Conservation (phyloP, 2,797 vertebrate genomes). For the Rallus crepitans region DNA sequence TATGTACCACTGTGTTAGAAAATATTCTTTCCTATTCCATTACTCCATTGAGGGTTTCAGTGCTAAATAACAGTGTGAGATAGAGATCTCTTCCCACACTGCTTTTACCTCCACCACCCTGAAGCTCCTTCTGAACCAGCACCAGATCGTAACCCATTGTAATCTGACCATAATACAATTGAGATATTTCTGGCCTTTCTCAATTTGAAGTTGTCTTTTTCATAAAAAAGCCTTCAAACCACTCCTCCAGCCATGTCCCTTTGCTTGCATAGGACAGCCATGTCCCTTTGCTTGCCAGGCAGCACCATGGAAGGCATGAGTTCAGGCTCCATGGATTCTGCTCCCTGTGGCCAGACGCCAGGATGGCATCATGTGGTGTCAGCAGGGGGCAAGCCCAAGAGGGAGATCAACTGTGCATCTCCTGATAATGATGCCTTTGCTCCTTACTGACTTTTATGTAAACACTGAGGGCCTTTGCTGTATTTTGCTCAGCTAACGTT, state of each 20-base stretch:
- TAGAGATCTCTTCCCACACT: slow-evolving; percentile 32
- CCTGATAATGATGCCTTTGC: background rate
- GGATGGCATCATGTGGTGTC: accelerated
- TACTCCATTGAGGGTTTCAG: background rate
- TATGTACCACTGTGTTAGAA: background rate
- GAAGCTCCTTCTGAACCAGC: slow-evolving; percentile 14
- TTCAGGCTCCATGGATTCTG: background rate
- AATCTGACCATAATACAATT: background rate
- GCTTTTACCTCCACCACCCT: background rate
- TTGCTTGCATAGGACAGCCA: background rate
- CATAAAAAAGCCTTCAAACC: background rate
- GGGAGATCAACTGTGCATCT: background rate
- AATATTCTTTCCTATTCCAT: slow-evolving; percentile 43
- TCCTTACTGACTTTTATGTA: background rate
- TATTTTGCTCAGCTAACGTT: background rate
- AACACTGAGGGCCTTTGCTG: background rate
- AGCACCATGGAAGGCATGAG: background rate
- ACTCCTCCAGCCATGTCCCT: background rate
- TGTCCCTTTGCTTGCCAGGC: background rate
- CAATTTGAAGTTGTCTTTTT: slow-evolving; percentile 27
- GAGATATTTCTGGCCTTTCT: background rate
- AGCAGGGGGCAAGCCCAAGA: background rate
- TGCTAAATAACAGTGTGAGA: slow-evolving; percentile 30
- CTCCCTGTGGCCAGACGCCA: accelerated
- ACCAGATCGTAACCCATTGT: background rate